Evolutionary conservation across 2,113 vertebrate genomes (phyloP).

Genomic region (Microtus richardsoni): DNA sequence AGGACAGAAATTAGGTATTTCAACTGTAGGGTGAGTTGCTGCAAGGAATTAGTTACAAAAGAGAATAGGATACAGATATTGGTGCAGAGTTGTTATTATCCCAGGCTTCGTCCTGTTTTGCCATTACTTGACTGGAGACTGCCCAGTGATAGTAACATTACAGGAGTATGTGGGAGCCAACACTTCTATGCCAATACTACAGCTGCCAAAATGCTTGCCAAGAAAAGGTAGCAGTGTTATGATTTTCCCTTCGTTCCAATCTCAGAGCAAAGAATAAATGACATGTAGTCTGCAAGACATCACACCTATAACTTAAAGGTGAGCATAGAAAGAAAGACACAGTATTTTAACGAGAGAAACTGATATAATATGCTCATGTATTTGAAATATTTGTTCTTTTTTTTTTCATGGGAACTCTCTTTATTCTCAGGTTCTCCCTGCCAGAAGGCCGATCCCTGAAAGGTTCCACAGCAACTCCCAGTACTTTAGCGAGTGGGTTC

Average conservation of each 20-base stretch:
- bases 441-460: background rate
- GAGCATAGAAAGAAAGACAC: background rate
- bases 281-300: background rate
- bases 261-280: background rate
- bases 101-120: background rate
- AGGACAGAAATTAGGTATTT: background rate
- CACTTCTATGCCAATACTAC: too few relatives aligned
- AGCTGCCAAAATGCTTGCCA: background rate
- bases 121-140: background rate
- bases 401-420: background rate
- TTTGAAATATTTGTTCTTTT: background rate
- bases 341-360: background rate
- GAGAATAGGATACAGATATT: background rate
- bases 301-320: background rate
- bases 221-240: background rate
- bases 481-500: background rate
- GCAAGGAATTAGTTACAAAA: background rate
- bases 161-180: background rate
- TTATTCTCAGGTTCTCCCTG: too few relatives aligned
- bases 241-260: background rate
- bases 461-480: background rate
- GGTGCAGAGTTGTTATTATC: background rate
- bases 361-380: background rate
- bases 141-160: background rate
- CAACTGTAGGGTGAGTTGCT: background rate